A percentile compares a stretch with the other conserved stretches of the same genome.
phyloP scores from a whole-genome alignment of 2,888 invertebrate genomes.

The Habrosyne pyritoides region DNA sequence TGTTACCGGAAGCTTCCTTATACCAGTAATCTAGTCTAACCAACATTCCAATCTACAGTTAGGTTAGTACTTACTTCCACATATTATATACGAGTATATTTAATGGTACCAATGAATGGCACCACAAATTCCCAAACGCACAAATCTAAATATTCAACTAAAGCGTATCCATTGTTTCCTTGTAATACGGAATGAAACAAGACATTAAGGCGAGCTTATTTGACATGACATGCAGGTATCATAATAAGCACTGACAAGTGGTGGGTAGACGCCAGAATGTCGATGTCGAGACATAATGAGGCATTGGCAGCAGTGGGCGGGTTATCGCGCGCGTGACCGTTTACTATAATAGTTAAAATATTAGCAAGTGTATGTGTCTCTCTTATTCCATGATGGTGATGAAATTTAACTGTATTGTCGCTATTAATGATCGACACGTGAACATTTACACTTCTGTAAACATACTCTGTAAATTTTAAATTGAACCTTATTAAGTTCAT shows the following conservation, averaged over 20 bases:
- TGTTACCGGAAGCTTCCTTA: too few species aligned
- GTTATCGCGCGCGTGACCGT: background rate
- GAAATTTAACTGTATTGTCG: background rate
- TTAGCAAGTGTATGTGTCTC: constrained; percentile 3
- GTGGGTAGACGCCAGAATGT: constrained; percentile 26
- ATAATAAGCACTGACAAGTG: constrained; percentile 28
- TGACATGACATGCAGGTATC: constrained; percentile 25
- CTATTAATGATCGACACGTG: background rate
- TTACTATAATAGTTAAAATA: constrained; percentile 1
- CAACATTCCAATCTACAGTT: too few species aligned
- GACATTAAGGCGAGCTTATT: constrained; percentile 22
- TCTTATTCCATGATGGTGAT: background rate
- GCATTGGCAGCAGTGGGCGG: constrained; percentile 7
- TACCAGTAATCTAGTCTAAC: too few species aligned
- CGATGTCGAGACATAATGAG: constrained; percentile 10
- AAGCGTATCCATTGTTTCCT: constrained; percentile 27
- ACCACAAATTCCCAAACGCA: background rate
- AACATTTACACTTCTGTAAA: too few species aligned
- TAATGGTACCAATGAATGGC: background rate
- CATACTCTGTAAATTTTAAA: too few species aligned
- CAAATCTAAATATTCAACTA: constrained; percentile 4
- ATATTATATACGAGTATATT: too few species aligned
- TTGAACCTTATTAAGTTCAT: too few species aligned
- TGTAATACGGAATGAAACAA: constrained; percentile 29
- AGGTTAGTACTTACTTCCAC: too few species aligned